phyloP scores from a whole-genome alignment of 2,113 vertebrate species.

The Phylloscopus trochiloides region DNA sequence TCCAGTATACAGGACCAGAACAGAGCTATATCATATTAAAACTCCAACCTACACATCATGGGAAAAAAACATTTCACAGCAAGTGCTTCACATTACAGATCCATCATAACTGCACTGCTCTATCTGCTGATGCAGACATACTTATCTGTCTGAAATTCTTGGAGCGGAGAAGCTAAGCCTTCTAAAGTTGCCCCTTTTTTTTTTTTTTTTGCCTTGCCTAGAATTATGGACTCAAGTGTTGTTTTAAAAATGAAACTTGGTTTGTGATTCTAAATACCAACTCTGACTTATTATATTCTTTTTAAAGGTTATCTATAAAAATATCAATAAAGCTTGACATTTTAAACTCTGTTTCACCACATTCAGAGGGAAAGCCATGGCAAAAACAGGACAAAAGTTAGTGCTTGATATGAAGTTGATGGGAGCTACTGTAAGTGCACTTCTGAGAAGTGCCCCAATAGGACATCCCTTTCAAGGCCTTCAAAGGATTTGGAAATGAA shows the following conservation, averaged over 20 bases:
- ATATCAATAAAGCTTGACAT: neutral
- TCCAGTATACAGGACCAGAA: neutral
- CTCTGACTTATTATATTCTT: neutral
- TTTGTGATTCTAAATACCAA: neutral
- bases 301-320: neutral
- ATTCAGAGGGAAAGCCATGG: neutral
- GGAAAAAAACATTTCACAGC: neutral
- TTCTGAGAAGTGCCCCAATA: neutral
- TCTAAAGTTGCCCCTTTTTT: neutral
- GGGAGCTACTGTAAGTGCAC: fast-evolving
- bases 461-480: neutral
- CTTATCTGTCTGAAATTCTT: neutral
- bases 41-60: neutral
- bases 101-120: neutral
- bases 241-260: neutral
- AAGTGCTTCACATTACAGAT: neutral
- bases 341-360: neutral
- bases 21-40: neutral
- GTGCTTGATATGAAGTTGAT: neutral
- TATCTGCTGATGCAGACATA: neutral
- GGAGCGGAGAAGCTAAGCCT: neutral
- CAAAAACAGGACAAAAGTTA: neutral
- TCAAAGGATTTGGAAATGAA: neutral
- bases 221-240: neutral
- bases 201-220: neutral